Percentiles rank a stretch among this genome's conserved stretches.
phyloP scores from a whole-genome alignment of 2,888 invertebrate species.

The Heteromyza rotundicornis region DNA sequence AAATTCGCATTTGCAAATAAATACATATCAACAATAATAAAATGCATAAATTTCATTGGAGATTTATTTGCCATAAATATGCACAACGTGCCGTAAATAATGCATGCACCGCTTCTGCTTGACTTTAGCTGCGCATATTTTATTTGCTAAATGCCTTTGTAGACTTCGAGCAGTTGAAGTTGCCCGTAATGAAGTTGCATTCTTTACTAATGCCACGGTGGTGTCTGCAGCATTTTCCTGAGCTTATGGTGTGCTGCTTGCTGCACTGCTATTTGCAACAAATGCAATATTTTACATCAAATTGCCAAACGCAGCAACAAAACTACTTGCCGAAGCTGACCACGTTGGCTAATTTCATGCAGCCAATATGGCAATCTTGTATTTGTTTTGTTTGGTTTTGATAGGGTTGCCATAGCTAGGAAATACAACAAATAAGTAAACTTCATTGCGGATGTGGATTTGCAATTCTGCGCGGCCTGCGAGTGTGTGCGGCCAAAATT shows the following conservation, averaged over 20 bases:
- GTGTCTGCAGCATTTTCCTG: too few species aligned
- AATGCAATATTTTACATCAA: constrained; percentile 3
- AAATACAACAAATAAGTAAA: background rate
- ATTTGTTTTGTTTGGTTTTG: too few species aligned
- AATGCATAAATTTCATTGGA: background rate
- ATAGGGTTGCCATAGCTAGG: background rate
- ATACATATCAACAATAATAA: background rate
- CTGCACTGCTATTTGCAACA: background rate
- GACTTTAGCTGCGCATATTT: background rate
- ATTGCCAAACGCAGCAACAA: constrained; percentile 2
- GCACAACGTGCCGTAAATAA: constrained; percentile 1
- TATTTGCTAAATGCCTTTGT: background rate
- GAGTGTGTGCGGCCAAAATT: background rate
- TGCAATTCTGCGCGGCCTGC: background rate
- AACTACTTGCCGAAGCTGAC: background rate
- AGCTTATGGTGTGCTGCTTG: too few species aligned
- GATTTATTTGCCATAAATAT: constrained; percentile 16
- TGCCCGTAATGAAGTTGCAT: constrained; percentile 9
- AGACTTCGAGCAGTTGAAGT: background rate
- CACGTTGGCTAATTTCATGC: constrained; percentile 9
- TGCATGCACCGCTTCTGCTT: background rate
- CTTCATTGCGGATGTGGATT: constrained; percentile 1
- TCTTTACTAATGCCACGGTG: background rate
- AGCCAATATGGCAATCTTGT: background rate
- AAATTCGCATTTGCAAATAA: too few species aligned